Evolutionary conservation across 2,113 vertebrate species (phyloP).

Genomic region (Petromus typicus): DNA sequence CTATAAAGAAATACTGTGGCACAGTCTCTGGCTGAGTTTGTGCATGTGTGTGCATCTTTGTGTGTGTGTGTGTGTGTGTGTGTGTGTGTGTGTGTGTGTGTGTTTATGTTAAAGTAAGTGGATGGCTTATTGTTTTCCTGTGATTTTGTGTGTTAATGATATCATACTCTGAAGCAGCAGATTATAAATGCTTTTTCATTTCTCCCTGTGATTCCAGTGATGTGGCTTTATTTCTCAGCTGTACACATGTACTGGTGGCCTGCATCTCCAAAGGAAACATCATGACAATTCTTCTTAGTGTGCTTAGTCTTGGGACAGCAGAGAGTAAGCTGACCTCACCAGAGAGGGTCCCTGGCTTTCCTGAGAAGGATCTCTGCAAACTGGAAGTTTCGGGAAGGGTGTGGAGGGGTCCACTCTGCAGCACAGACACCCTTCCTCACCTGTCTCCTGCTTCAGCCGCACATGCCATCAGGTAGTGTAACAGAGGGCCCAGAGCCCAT

Average conservation of each 20-base stretch:
- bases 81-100: neutral
- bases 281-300: neutral
- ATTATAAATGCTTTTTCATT: conserved; percentile 54
- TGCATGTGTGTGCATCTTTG: neutral
- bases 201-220: conserved; percentile 12
- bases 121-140: conserved; percentile 26
- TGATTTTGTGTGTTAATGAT: conserved; percentile 32
- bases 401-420: neutral
- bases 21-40: neutral
- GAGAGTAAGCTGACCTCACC: neutral
- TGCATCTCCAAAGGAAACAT: conserved; percentile 43
- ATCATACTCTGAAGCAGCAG: conserved; percentile 33
- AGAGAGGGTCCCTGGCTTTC: neutral
- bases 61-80: neutral
- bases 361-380: neutral
- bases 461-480: neutral
- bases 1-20: conserved; percentile 70
- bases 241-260: conserved; percentile 18
- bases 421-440: neutral
- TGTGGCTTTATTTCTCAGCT: conserved; percentile 40
- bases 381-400: neutral
- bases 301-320: neutral
- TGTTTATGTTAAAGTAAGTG: conserved; percentile 19
- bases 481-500: neutral
- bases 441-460: conserved; percentile 42